Percentiles rank a stretch among this genome's conserved stretches.
phyloP scores from a whole-genome alignment of 2,113 vertebrate genomes.

The Bombycilla garrulus region DNA sequence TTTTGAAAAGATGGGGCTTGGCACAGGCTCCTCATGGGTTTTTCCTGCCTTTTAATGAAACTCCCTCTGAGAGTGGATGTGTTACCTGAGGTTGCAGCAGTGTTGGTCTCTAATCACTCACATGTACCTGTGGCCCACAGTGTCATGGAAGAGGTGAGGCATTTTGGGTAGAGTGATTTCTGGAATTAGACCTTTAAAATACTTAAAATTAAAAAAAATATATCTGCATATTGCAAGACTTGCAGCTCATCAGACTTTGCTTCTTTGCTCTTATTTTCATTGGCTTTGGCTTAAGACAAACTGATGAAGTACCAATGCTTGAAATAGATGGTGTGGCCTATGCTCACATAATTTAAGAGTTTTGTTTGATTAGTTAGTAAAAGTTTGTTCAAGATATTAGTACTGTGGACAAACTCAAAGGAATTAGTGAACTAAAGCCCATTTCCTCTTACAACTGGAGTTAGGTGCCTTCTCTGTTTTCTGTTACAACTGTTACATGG shows the following conservation, averaged over 20 bases:
- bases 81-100: neutral
- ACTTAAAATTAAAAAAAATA: neutral
- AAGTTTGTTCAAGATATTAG: neutral
- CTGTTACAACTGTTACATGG: neutral
- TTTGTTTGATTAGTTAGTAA: neutral
- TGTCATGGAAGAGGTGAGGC: neutral
- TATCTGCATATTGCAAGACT: neutral
- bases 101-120: neutral
- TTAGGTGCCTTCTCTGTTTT: neutral
- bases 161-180: neutral
- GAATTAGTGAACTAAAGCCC: neutral
- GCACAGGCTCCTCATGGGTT: neutral
- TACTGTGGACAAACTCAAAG: neutral
- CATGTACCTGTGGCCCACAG: rapidly evolving
- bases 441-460: neutral
- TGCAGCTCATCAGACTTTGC: neutral
- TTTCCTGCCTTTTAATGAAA: neutral
- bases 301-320: rapidly evolving
- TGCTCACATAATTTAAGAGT: neutral
- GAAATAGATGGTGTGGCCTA: neutral
- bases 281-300: neutral
- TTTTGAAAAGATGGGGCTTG: neutral
- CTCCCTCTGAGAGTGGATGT: neutral
- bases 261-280: neutral
- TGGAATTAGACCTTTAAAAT: neutral